Evolutionary conservation across 2,888 invertebrate genomes (phyloP).

Genomic region (Tenthredo livida): DNA sequence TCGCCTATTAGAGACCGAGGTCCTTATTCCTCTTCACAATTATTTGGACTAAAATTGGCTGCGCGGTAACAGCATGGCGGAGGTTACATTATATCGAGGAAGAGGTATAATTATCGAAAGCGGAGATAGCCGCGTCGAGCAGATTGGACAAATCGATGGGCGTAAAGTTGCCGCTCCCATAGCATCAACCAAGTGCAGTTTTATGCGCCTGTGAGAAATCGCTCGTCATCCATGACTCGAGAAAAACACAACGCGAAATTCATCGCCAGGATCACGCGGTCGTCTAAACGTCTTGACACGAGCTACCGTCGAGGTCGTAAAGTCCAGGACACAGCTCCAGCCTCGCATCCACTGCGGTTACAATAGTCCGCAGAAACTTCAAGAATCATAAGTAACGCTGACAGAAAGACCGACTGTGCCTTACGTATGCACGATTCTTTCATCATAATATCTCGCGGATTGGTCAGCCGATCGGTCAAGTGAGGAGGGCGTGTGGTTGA

Average conservation of each 20-base stretch:
- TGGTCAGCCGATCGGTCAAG: too few species aligned
- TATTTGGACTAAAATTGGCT: background rate
- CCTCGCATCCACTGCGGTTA: constrained; percentile 21
- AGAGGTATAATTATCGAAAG: constrained; percentile 28
- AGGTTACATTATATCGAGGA: background rate
- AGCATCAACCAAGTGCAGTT: background rate
- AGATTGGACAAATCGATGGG: constrained; percentile 42
- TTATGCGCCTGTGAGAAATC: background rate
- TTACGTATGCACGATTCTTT: background rate
- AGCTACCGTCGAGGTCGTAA: constrained; percentile 9
- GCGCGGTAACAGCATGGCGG: background rate
- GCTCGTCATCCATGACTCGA: constrained; percentile 30
- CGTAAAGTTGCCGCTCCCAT: constrained; percentile 14
- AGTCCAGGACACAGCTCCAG: background rate
- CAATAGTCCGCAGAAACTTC: background rate
- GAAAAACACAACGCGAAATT: background rate
- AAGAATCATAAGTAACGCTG: background rate
- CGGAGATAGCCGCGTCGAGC: background rate
- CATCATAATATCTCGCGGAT: background rate
- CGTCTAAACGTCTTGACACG: background rate
- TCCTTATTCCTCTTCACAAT: background rate
- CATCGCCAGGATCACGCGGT: background rate
- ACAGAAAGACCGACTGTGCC: background rate
- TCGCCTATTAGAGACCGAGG: background rate
- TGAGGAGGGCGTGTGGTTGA: too few species aligned